Base-by-base conservation (phyloP, 2,888 invertebrate genomes). In the Nomada fucata region DNA sequence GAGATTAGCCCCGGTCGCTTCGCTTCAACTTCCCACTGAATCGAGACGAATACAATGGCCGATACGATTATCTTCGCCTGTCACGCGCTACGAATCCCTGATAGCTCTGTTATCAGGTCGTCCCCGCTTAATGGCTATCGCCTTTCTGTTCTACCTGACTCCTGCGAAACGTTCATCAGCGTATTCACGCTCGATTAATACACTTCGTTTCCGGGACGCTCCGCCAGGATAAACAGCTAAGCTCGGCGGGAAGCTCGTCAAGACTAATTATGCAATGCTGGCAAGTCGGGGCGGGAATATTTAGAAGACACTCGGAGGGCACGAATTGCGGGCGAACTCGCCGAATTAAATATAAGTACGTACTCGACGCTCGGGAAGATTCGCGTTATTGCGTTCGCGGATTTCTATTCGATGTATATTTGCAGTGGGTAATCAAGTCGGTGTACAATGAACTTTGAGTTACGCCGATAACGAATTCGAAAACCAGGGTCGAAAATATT, bases 181-280 rank as follows among this genome's bases (percentile, higher is more conserved):
- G 68, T 69, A 68, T 83, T 86, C 80, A 73, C 77, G 65, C 68
- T 60, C 69, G 71, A 80, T 85, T 82, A 80, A 73, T 74, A 63
- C 67, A 68, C 63, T 52, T 47, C 52, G 63, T 57, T 73, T 73
- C 79, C 65, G 44, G 23, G 55, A n/a, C 26, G 64, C 29, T 15
- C 20, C 57, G 63, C 36, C 44, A 42, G 50, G 57, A 57, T 79
- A 79, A 80, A 80, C 73, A 67, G 61, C 15, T 18, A 60, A 26
- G 52, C 53, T 36, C 11, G 20, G 53, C 53, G 18, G 71, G 26
- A 65, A 53, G 23, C 76, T 57, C 64, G 53, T 74, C 63, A 73
- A 60, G 68, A 64, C 71, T 84, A 80, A 84, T 84, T 84, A 81
- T 20, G 36, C 7, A 36, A 65, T 80, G 69, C 42, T 63, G 57